Base-by-base conservation (phyloP, 2,797 vertebrate genomes). In the Diplodus puntazzo region DNA sequence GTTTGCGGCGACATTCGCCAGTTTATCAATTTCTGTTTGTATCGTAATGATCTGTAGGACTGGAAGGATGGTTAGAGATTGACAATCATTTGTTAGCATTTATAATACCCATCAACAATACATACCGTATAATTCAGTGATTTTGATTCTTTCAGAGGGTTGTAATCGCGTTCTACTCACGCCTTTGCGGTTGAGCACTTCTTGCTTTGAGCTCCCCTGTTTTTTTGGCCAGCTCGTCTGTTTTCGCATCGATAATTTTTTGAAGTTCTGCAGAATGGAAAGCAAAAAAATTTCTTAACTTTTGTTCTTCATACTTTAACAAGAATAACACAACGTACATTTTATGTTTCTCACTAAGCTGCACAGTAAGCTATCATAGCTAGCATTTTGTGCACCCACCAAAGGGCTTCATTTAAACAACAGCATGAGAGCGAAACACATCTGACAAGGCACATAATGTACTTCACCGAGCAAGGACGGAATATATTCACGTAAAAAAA, bases 11-110 rank as follows among this genome's bases (percentile, higher is more conserved):
- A 46, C n/a, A 12, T 1, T 55, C 1, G 3, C 17, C n/a, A 74
- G 10, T 21, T 46, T 81, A 14, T 77, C 78, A 25, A 92, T 82
- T 57, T 89, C 54, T 50, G 65, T 79, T 77, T 91, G 90, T 34
- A 85, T 0, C 2, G 43, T 1, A 49, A 93, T 62, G 10, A 92
- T 88, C 55, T 81, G 53, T 7, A 93, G 39, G 64, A 92, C 92
- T 93, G 63, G 70, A 72, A 64, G 52, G 73, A 17, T 3, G 4
- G 16, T 42, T 3, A 8, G 23, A 66, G 2, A 10, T 21, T 46
- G 10, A 58, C 16, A 21, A 25, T 62, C 25, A 14, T 9, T 23
- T 18, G 67, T 9, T 21, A 11, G 9, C 21, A 67, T 16, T 1
- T 67, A 6, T 13, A 60, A 60, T 23, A 27, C 20, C 23, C 14